Evolutionary conservation across 2,888 invertebrate genomes (phyloP), one percentile per base, ranked within the genome.

Genomic region (Tortrix viridana): DNA sequence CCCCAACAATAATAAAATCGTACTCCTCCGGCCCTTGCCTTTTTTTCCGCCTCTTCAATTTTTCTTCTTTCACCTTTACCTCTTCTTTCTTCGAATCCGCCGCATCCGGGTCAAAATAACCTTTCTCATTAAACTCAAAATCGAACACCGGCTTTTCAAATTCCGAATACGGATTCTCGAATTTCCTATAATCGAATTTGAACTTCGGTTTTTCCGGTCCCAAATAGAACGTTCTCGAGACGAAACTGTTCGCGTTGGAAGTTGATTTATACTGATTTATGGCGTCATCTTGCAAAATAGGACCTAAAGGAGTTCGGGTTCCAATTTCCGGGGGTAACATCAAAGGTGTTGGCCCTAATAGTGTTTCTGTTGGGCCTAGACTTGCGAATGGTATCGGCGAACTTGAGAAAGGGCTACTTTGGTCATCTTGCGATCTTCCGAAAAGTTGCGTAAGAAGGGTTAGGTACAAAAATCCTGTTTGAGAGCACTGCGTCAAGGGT

Each of bases 1-100:
- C 95, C 18, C 95, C 95, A 41, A 95, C 93, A 55, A 94, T 84
- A 60, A 94, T 93, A 69, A 94, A 96, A 72, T 94, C 95, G 74
- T 85, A 94, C 48, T 90, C 86, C 68, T 90, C 86, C 46, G 73
- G 55, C 5, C 70, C 65, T 1, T 80, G 76, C 22, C 86, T 84
- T 65, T 76, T 86, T 46, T 67, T 80, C 46, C 84, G 77, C 3
- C 60, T 75, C 46, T 71, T 80, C 12, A 57, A 70, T 41, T 65
- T 71, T 23, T 70, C 70, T 46, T 73, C 72, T 59, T 75, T 72
- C 2, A 65, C 67, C 38, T 65, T 64, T 3, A 71, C 66, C 14
- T 66, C 44, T 5, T 76, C 72, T 52, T 71, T 78, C 32, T 77
- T 75, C 1, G 85, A 78, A 68, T 79, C 78, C 2, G 82, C 80